Conservation (phyloP, 1,140 invertebrate genomes). For the Ridgeia piscesae region DNA sequence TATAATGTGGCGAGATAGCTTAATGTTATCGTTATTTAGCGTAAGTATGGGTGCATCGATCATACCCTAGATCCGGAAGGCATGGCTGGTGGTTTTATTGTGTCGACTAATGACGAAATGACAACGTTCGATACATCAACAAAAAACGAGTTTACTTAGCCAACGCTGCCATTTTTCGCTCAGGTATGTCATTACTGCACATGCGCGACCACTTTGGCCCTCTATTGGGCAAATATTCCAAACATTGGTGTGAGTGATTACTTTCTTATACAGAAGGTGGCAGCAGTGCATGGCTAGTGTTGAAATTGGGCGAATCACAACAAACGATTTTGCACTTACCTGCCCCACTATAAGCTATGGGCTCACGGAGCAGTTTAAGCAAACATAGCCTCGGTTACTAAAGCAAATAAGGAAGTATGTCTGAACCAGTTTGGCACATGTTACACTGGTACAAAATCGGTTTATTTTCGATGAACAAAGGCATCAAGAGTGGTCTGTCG, state of each 20-base stretch:
- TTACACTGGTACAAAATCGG: too few species aligned
- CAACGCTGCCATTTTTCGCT: constrained; percentile 2
- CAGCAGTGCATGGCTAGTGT: background rate
- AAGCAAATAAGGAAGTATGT: too few species aligned
- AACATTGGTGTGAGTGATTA: background rate
- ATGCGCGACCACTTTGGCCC: background rate
- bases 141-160: background rate
- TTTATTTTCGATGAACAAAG: too few species aligned
- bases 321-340: too few species aligned
- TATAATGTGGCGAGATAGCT: background rate
- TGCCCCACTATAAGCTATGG: too few species aligned
- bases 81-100: background rate
- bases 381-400: too few species aligned
- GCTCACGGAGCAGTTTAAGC: too few species aligned
- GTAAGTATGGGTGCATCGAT: background rate
- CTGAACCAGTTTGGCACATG: too few species aligned
- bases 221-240: background rate
- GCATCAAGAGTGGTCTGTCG: too few species aligned
- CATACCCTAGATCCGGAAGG: background rate
- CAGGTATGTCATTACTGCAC: constrained; percentile 4
- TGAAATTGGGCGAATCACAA: too few species aligned
- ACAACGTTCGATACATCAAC: background rate
- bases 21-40: background rate
- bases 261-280: background rate
- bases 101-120: background rate